Evolutionary conservation across 2,113 vertebrate genomes (phyloP).

Genomic region (Hippocampus comes): DNA sequence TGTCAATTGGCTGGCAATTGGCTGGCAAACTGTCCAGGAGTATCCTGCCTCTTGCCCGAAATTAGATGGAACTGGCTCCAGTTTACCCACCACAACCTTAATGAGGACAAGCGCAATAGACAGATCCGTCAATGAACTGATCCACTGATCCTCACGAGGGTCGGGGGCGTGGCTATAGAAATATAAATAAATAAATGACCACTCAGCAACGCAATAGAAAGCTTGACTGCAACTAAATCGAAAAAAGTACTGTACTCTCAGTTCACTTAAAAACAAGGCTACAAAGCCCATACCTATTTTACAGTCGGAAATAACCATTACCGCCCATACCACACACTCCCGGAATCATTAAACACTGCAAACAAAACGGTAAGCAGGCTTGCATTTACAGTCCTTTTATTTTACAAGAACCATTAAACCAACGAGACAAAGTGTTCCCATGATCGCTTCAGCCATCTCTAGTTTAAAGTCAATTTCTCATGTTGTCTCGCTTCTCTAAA

Average conservation of each 20-base stretch:
- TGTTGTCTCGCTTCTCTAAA: not conserved
- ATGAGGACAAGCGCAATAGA: not conserved
- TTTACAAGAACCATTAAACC: not conserved
- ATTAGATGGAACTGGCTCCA: too few relatives aligned
- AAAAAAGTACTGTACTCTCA: not conserved
- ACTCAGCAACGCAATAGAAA: not conserved
- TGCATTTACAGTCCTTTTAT: not conserved
- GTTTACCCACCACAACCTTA: not conserved
- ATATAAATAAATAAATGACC: not conserved
- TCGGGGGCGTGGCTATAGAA: too few relatives aligned
- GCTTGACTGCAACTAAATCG: not conserved
- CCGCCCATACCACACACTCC: not conserved
- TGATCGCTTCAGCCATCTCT: not conserved
- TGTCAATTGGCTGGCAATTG: too few relatives aligned
- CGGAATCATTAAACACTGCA: not conserved
- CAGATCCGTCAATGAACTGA: too few relatives aligned
- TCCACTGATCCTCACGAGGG: too few relatives aligned
- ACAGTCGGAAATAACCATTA: not conserved
- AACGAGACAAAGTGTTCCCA: not conserved
- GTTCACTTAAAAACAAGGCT: not conserved
- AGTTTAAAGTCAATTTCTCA: not conserved
- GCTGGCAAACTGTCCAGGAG: too few relatives aligned
- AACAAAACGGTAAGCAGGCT: not conserved
- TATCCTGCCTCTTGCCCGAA: too few relatives aligned
- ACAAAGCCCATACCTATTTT: not conserved